Percentiles rank a stretch among this genome's conserved stretches.
phyloP scores from a whole-genome alignment of 2,888 invertebrate species.

The Drosophila meridionalis region DNA sequence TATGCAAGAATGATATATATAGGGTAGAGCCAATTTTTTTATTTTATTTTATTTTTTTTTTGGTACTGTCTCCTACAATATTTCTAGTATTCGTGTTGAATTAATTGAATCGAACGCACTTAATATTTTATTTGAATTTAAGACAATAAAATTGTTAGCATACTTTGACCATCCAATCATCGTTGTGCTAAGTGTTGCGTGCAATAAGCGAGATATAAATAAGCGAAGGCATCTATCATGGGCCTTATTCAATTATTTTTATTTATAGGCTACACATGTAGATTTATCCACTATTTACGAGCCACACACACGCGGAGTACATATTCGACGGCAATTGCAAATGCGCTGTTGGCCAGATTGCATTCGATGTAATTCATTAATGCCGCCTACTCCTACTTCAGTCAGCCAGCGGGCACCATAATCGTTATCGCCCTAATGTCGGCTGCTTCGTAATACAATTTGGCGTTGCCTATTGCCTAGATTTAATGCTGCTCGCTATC shows the following conservation, averaged over 20 bases:
- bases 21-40: too few relatives aligned
- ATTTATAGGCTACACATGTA: conserved; percentile 50
- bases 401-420: conserved; percentile 10
- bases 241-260: conserved; percentile 37
- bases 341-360: conserved; percentile 23
- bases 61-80: background rate
- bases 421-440: conserved; percentile 33
- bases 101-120: conserved; percentile 33
- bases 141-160: conserved; percentile 42
- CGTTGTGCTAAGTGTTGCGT: conserved; percentile 39
- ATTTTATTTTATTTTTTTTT: too few relatives aligned
- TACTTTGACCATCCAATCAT: conserved; percentile 57
- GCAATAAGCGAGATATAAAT: conserved; percentile 49
- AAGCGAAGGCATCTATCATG: conserved; percentile 45
- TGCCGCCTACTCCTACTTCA: conserved; percentile 15
- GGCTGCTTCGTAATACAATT: conserved; percentile 32
- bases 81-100: background rate
- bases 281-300: conserved; percentile 37
- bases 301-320: conserved; percentile 2
- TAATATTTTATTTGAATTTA: conserved; percentile 39
- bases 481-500: conserved; percentile 31
- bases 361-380: conserved; percentile 55
- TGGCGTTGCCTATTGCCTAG: conserved; percentile 21
- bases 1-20: background rate
- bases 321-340: conserved; percentile 20